These are phyloP conservation scores for Boloria selene DNA, from an alignment of 2,888 invertebrate species.

Conservation along the genomic window DNA sequence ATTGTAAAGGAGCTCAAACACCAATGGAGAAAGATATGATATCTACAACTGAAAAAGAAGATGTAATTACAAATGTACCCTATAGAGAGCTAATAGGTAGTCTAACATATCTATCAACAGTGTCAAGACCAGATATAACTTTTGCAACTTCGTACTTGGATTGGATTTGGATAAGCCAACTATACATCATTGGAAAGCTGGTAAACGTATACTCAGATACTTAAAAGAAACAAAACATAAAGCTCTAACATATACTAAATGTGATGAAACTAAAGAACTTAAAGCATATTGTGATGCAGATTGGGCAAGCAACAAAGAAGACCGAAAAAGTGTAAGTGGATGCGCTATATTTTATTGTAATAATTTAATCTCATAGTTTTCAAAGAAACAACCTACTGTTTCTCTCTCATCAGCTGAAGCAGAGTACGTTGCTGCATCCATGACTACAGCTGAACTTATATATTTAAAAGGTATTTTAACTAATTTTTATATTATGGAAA, in stretches of 20 bases:
- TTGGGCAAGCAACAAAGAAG: slow-evolving; percentile 3
- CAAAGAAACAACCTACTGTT: slow-evolving; percentile 10
- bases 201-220: slow-evolving; percentile 10
- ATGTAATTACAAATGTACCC: too few relatives aligned
- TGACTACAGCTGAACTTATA: not conserved
- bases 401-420: slow-evolving; percentile 6
- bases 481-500: slow-evolving; percentile 1
- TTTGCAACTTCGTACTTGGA: slow-evolving; percentile 14
- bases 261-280: not conserved
- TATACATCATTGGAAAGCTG: not conserved
- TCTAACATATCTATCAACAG: slow-evolving; percentile 1
- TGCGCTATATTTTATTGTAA: not conserved
- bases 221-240: slow-evolving; percentile 2
- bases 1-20: too few relatives aligned
- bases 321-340: slow-evolving; percentile 6
- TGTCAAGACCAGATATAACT: slow-evolving; percentile 10
- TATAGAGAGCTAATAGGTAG: slow-evolving; percentile 18
- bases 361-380: slow-evolving; percentile 8
- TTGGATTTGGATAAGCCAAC: slow-evolving; percentile 8
- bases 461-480: not conserved
- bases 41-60: too few relatives aligned
- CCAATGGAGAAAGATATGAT: too few relatives aligned
- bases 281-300: slow-evolving; percentile 3
- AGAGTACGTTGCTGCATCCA: not conserved
- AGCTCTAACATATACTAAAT: not conserved